A percentile compares a stretch with the other conserved stretches of the same genome.
Conservation (phyloP, 2,113 vertebrate genomes). For the Clarias magur region DNA sequence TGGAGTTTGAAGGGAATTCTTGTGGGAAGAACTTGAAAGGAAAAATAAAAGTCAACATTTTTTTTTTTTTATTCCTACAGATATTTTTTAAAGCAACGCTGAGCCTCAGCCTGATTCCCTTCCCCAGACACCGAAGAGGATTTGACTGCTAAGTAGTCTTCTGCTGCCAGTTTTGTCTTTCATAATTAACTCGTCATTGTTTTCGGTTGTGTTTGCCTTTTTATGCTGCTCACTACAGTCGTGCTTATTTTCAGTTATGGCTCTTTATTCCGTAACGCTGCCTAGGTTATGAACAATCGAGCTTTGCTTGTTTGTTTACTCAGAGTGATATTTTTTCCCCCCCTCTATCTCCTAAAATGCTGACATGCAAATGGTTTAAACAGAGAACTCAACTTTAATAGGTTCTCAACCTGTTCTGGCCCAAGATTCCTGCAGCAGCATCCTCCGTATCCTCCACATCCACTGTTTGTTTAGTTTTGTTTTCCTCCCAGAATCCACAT, state of each 20-base stretch:
- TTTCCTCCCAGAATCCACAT: too few relatives aligned
- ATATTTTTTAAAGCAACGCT: constrained; percentile 44
- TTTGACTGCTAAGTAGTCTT: constrained; percentile 55
- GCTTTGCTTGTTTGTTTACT: constrained; percentile 25
- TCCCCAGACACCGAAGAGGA: constrained; percentile 53
- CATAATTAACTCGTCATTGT: constrained; percentile 56
- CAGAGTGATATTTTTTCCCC: neutral
- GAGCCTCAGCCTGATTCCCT: constrained; percentile 37
- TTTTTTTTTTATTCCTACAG: constrained; percentile 27
- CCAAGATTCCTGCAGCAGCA: neutral
- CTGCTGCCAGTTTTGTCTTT: constrained; percentile 48
- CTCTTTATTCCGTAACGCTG: constrained; percentile 33
- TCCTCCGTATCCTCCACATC: neutral
- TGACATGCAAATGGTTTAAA: constrained; percentile 17
- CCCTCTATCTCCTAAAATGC: neutral
- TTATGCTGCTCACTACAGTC: constrained; percentile 25
- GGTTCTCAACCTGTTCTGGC: neutral
- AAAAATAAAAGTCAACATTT: constrained; percentile 58
- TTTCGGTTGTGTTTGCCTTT: constrained; percentile 37
- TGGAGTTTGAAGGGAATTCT: constrained; percentile 63
- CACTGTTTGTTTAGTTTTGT: neutral
- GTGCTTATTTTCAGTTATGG: constrained; percentile 35
- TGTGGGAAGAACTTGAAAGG: constrained; percentile 65
- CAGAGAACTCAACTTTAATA: neutral
- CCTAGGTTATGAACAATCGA: constrained; percentile 7